A percentile compares a stretch with the other conserved stretches of the same genome.
Evolutionary conservation across 2,888 invertebrate genomes (phyloP).

Genomic region (Euproctis similis): DNA sequence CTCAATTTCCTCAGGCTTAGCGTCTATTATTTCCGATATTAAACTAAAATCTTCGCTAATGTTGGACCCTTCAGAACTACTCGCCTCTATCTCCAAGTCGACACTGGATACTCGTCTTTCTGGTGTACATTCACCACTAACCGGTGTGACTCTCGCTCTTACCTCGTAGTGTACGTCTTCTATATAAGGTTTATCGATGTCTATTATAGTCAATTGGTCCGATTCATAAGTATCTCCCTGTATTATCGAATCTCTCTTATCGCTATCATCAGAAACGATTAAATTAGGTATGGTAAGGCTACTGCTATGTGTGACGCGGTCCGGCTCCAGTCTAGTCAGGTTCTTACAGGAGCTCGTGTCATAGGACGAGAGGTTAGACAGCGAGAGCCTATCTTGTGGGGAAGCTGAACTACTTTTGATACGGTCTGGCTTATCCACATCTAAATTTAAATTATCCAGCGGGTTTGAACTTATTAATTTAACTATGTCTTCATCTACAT

Average conservation of each 20-base stretch:
- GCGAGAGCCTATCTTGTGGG: constrained; percentile 54
- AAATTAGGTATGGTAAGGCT: constrained; percentile 69
- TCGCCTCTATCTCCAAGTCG: constrained; percentile 71
- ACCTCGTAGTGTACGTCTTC: constrained; percentile 63
- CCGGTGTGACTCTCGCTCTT: constrained; percentile 46
- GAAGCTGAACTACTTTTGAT: constrained; percentile 48
- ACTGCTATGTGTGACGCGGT: constrained; percentile 54
- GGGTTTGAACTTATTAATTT: constrained; percentile 62
- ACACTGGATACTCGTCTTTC: constrained; percentile 59
- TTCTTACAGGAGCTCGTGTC: constrained; percentile 69
- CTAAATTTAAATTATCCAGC: constrained; percentile 43
- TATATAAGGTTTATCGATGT: constrained; percentile 75
- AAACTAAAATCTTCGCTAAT: constrained; percentile 84
- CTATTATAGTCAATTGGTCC: constrained; percentile 80
- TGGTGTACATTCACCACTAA: constrained; percentile 57
- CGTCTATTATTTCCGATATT: constrained; percentile 80
- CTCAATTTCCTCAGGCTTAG: constrained; percentile 55
- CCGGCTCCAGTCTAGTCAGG: constrained; percentile 49
- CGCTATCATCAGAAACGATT: constrained; percentile 66
- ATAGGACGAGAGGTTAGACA: constrained; percentile 63
- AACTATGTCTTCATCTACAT: constrained; percentile 72
- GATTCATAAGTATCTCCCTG: constrained; percentile 74
- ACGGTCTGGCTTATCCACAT: constrained; percentile 44
- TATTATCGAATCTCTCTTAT: constrained; percentile 58
- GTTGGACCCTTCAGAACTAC: constrained; percentile 78